phyloP scores from a whole-genome alignment of 1,140 invertebrate species.

The Ceratitis capitata region DNA sequence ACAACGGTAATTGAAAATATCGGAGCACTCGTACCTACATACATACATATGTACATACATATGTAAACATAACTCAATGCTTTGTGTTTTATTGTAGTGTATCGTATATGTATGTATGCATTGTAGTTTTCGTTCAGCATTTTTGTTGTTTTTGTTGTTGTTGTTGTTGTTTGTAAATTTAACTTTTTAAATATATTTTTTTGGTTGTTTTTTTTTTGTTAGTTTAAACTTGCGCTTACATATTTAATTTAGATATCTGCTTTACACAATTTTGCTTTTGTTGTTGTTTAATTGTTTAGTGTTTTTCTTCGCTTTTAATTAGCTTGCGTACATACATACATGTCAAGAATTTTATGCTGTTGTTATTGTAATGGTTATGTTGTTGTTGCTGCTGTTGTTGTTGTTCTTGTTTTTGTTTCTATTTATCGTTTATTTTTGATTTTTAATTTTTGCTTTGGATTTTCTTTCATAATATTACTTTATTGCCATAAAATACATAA shows the following conservation, averaged over 20 bases:
- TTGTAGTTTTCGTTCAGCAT: neutral
- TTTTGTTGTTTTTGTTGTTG: neutral
- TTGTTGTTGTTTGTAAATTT: neutral
- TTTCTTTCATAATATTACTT: too few species aligned
- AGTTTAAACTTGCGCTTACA: slow-evolving; percentile 41
- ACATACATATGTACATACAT: neutral
- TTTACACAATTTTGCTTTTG: slow-evolving; percentile 47
- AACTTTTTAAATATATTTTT: neutral
- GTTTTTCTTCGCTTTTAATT: neutral
- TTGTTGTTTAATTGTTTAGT: neutral
- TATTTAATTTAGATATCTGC: slow-evolving; percentile 51
- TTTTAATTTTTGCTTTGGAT: too few species aligned
- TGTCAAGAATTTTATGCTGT: too few species aligned
- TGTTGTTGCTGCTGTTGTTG: neutral
- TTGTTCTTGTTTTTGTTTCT: neutral
- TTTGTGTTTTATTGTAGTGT: neutral
- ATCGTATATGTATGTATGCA: neutral
- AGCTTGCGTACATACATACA: neutral
- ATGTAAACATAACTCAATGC: neutral
- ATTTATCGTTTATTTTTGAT: too few species aligned
- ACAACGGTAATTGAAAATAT: too few species aligned
- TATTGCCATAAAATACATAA: too few species aligned
- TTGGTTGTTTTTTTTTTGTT: neutral
- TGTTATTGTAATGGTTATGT: too few species aligned
- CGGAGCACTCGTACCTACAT: neutral